These are phyloP conservation scores for Calonectris borealis DNA, from an alignment of 2,113 vertebrate genomes.

Conservation along the genomic window DNA sequence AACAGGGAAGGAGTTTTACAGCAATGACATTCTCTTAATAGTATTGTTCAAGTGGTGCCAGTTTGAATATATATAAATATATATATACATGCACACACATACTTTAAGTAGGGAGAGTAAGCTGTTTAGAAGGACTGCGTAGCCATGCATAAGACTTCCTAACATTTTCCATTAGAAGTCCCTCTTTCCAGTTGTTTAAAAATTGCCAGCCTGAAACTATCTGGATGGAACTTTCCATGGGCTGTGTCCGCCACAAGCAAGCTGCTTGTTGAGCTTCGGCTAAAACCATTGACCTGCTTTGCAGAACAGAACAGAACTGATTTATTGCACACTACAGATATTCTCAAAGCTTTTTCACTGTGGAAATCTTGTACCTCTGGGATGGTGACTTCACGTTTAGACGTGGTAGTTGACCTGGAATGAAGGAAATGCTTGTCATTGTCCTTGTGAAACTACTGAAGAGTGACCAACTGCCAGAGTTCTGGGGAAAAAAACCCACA, in stretches of 20 bases:
- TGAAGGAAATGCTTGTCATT: not conserved
- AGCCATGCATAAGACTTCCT: not conserved
- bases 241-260: not conserved
- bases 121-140: not conserved
- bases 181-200: not conserved
- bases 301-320: not conserved
- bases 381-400: not conserved
- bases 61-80: not conserved
- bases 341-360: not conserved
- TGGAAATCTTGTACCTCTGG: not conserved
- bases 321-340: not conserved
- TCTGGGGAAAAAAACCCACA: not conserved
- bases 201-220: not conserved
- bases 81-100: fast-evolving
- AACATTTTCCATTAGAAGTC: not conserved
- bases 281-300: not conserved
- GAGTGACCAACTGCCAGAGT: not conserved
- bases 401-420: not conserved
- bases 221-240: not conserved
- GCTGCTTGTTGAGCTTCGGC: not conserved
- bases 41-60: not conserved
- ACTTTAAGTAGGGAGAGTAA: not conserved
- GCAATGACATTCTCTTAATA: not conserved
- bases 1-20: not conserved
- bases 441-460: not conserved